These are phyloP conservation scores for Asarcornis scutulata DNA, from an alignment of 2,113 vertebrate genomes.

Conservation along the genomic window DNA sequence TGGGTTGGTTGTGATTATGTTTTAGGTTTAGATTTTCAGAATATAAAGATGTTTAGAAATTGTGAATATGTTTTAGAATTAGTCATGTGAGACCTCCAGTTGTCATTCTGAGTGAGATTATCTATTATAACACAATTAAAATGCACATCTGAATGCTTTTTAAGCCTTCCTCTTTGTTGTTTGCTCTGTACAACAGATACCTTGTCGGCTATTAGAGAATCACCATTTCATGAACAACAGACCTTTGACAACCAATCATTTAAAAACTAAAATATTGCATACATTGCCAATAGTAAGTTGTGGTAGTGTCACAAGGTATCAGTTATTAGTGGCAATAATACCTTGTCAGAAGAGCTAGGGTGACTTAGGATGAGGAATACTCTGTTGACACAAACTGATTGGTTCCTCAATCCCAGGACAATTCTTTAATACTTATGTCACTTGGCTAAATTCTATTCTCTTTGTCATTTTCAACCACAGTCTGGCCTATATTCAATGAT, in stretches of 20 bases:
- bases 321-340: background rate
- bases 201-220: background rate
- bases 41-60: background rate
- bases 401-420: background rate
- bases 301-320: background rate
- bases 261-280: background rate
- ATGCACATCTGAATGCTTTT: background rate
- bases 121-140: background rate
- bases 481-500: background rate
- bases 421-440: background rate
- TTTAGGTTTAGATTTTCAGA: background rate
- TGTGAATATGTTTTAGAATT: background rate
- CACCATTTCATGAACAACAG: background rate
- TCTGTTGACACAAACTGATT: background rate
- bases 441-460: background rate
- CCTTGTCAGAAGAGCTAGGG: background rate
- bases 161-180: background rate
- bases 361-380: rapidly evolving
- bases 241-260: background rate
- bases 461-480: background rate
- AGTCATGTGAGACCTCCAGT: rapidly evolving
- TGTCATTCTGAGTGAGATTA: background rate
- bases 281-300: background rate
- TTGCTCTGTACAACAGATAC: background rate
- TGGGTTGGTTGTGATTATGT: background rate